These are phyloP conservation scores for Trachelipus rathkii DNA, from an alignment of 1,140 invertebrate species.

Conservation along the genomic window DNA sequence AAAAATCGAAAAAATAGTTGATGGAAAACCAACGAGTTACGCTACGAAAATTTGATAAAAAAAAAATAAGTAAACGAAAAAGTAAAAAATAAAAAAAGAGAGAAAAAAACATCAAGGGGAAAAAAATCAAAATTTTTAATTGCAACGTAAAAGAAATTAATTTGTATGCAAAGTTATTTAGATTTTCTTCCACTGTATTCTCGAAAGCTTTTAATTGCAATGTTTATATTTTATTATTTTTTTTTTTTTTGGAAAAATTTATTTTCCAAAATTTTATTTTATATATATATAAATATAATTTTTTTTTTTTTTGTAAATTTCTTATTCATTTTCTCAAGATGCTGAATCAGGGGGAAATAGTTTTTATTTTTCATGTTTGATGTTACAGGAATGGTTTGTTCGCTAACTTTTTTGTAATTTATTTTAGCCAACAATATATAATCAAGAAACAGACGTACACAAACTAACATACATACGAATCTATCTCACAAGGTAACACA, in stretches of 20 bases:
- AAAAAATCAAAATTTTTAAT: neutral
- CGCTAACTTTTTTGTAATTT: too few relatives aligned
- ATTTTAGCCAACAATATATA: too few relatives aligned
- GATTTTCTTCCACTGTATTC: neutral
- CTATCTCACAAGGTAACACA: too few relatives aligned
- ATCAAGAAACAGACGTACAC: too few relatives aligned
- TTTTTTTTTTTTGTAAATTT: neutral
- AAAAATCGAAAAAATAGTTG: neutral
- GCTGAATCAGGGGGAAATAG: neutral
- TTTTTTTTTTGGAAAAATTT: neutral
- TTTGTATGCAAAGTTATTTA: conserved; percentile 11
- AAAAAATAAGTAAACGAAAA: neutral
- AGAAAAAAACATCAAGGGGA: too few relatives aligned
- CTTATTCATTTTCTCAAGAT: neutral
- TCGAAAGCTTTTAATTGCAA: conserved; percentile 10
- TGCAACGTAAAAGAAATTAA: conserved; percentile 1
- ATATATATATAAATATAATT: neutral
- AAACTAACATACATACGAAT: too few relatives aligned
- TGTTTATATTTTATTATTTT: conserved; percentile 4
- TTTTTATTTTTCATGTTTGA: too few relatives aligned
- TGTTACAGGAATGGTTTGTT: too few relatives aligned
- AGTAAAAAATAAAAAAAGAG: too few relatives aligned
- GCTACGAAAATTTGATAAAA: neutral
- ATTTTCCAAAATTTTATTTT: neutral
- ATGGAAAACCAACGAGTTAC: neutral